Percentiles rank a stretch among this genome's conserved stretches.
Evolutionary conservation across 1,140 invertebrate genomes (phyloP).

Genomic region (Musca vetustissima): DNA sequence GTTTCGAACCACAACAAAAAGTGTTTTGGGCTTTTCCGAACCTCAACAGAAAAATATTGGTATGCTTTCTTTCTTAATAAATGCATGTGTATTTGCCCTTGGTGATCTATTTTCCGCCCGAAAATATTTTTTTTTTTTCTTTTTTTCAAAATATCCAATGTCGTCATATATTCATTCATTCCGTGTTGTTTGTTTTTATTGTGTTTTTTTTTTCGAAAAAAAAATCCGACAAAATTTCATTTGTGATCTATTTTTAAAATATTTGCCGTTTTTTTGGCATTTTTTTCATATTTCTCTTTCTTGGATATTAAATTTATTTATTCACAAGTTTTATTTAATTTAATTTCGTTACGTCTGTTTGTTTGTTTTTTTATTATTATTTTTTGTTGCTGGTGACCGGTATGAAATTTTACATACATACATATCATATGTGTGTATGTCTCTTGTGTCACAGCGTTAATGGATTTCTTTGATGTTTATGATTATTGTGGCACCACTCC

Average conservation of each 20-base stretch:
- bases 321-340: conserved; percentile 7
- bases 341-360: conserved; percentile 3
- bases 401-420: too few relatives aligned
- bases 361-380: too few relatives aligned
- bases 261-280: background rate
- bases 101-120: conserved; percentile 11
- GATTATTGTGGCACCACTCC: conserved; percentile 12
- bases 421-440: too few relatives aligned
- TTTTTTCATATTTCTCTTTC: background rate
- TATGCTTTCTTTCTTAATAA: too few relatives aligned
- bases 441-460: conserved; percentile 9
- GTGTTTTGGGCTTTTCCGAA: background rate
- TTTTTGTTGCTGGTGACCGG: too few relatives aligned
- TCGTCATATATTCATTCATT: conserved; percentile 9
- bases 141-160: conserved; percentile 15
- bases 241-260: conserved; percentile 1
- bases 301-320: background rate
- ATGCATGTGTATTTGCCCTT: too few relatives aligned
- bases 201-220: background rate
- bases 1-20: background rate
- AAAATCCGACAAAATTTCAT: background rate
- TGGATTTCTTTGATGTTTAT: conserved; percentile 13
- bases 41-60: too few relatives aligned
- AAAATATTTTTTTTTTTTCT: background rate
- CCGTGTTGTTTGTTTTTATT: background rate